Percentiles rank a stretch among this genome's conserved stretches.
These are phyloP conservation scores for Diglossa cyanea DNA, from an alignment of 2,797 vertebrate species.

Conservation along the genomic window DNA sequence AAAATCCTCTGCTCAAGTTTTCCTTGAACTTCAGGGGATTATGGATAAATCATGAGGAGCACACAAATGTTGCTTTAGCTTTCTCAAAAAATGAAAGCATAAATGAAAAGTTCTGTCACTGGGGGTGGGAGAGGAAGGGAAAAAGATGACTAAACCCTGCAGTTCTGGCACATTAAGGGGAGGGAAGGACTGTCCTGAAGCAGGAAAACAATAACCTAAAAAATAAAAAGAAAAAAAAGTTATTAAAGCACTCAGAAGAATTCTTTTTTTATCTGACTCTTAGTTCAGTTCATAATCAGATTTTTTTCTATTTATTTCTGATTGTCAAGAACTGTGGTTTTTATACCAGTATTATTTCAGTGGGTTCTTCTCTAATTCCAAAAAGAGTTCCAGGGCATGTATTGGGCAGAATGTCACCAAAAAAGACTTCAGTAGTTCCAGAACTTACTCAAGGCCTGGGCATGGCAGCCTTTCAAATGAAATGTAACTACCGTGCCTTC, in stretches of 20 bases:
- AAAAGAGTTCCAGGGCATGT: neutral
- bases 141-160: constrained; percentile 26
- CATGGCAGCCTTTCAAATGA: neutral
- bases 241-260: neutral
- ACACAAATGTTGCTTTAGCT: constrained; percentile 10
- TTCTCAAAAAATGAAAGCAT: neutral
- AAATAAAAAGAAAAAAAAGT: constrained; percentile 34
- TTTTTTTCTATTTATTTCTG: neutral
- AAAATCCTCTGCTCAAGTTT: constrained; percentile 10
- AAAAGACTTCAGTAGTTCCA: neutral
- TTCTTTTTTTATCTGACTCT: neutral
- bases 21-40: constrained; percentile 26
- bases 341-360: neutral
- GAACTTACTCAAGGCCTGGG: neutral
- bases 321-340: neutral
- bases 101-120: constrained; percentile 36
- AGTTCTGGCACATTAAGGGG: constrained; percentile 17
- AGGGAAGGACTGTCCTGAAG: constrained; percentile 37
- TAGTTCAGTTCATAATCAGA: neutral
- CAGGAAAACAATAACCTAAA: constrained; percentile 57
- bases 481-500: neutral
- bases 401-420: neutral
- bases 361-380: neutral
- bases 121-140: neutral
- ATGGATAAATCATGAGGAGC: neutral